Evolutionary conservation across 2,888 invertebrate genomes (phyloP).

Genomic region (Pteria penguin): DNA sequence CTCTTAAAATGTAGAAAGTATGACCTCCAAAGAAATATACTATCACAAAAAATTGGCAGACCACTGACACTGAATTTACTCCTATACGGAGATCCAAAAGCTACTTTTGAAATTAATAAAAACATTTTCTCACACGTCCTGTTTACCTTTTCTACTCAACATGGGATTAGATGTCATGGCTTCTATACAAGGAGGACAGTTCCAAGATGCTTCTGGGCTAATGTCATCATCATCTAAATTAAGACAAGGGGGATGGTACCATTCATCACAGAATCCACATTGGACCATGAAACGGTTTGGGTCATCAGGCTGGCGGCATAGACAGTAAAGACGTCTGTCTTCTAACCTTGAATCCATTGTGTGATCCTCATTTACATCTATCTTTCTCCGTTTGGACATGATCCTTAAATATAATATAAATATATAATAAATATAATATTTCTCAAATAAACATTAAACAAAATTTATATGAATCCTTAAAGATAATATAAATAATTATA

Average conservation of each 20-base stretch:
- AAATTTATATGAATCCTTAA: too few species aligned
- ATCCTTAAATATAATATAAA: too few species aligned
- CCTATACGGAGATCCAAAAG: too few species aligned
- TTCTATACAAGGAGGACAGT: conserved; percentile 17
- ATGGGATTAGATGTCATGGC: conserved; percentile 26
- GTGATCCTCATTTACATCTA: background rate
- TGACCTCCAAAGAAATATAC: too few species aligned
- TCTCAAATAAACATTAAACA: too few species aligned
- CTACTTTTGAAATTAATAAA: too few species aligned
- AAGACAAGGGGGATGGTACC: conserved; percentile 2
- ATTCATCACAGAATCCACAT: conserved; percentile 4
- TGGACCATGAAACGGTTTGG: background rate
- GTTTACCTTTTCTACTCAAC: conserved; percentile 12
- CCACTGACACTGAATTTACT: too few species aligned
- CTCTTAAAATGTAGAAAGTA: too few species aligned
- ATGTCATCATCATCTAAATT: background rate
- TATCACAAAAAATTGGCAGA: too few species aligned
- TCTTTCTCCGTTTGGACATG: background rate
- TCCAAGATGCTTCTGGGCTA: background rate
- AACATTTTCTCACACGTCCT: too few species aligned
- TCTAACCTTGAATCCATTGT: background rate
- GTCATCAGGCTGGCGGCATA: background rate
- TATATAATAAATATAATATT: background rate
- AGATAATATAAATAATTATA: too few species aligned
- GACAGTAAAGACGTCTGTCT: conserved; percentile 5